Conservation (phyloP, 2,888 invertebrate species). For the Xestia c-nigrum region DNA sequence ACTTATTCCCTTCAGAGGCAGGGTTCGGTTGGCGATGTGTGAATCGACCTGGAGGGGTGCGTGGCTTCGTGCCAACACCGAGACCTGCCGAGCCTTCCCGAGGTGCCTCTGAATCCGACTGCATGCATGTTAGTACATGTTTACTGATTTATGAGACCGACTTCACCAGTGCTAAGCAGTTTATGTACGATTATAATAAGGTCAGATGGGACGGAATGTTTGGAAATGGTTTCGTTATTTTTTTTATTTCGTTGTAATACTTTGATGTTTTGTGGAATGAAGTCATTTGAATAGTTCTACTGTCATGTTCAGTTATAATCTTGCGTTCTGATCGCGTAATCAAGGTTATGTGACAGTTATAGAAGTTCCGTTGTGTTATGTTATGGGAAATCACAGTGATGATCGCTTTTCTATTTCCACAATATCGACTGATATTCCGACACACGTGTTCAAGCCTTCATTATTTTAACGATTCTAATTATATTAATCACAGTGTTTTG, state of each 20-base stretch:
- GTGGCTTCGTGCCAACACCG: conserved; percentile 84
- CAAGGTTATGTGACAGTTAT: conserved; percentile 1
- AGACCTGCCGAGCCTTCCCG: conserved; percentile 57
- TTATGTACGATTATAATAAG: conserved; percentile 62
- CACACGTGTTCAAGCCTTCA: background rate
- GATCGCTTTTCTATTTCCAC: background rate
- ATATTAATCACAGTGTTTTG: background rate
- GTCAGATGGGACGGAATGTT: conserved; percentile 18
- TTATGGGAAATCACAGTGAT: background rate
- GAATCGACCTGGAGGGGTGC: conserved; percentile 68
- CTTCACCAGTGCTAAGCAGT: conserved; percentile 74
- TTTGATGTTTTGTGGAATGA: background rate
- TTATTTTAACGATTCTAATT: background rate
- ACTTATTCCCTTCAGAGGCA: conserved; percentile 62
- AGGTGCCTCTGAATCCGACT: conserved; percentile 70
- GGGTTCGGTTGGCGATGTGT: conserved; percentile 61
- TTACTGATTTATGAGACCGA: conserved; percentile 77
- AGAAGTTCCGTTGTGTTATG: background rate
- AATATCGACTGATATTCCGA: background rate
- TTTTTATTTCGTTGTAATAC: background rate
- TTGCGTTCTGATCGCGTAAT: background rate
- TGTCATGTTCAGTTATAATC: background rate
- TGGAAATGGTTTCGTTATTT: conserved; percentile 20
- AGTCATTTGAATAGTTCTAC: background rate
- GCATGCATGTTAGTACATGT: conserved; percentile 72